Percentiles rank a stretch among this genome's conserved stretches.
Evolutionary conservation across 2,888 invertebrate genomes (phyloP).

Genomic region (Orthosia gracilis): DNA sequence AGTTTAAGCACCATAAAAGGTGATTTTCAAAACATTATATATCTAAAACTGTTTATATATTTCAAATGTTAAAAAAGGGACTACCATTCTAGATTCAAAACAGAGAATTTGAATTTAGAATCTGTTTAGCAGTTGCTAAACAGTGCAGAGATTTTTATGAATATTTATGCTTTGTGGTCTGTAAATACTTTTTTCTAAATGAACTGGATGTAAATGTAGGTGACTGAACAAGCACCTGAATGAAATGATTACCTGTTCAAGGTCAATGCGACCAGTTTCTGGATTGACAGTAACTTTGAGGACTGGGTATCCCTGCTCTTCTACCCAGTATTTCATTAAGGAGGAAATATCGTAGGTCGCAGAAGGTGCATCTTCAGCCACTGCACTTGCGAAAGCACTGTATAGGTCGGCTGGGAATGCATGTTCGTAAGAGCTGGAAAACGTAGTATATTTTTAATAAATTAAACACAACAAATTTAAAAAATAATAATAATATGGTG

Average conservation of each 20-base stretch:
- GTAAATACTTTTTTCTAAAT: neutral
- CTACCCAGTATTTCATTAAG: constrained; percentile 90
- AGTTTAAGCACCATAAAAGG: too few relatives aligned
- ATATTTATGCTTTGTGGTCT: too few relatives aligned
- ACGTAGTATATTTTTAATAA: neutral
- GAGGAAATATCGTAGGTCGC: constrained; percentile 70
- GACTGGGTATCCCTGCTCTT: constrained; percentile 92
- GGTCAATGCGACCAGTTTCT: constrained; percentile 73
- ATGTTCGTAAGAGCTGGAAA: constrained; percentile 78
- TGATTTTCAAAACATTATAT: too few relatives aligned
- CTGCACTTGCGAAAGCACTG: constrained; percentile 77
- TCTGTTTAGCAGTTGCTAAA: too few relatives aligned
- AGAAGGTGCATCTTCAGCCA: constrained; percentile 72
- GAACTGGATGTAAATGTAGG: neutral
- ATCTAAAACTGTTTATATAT: neutral
- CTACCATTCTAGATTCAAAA: too few relatives aligned
- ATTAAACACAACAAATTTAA: neutral
- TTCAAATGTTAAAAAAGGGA: neutral
- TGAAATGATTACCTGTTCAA: constrained; percentile 77
- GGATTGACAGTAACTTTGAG: constrained; percentile 87
- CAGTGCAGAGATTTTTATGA: too few relatives aligned
- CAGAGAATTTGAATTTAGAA: too few relatives aligned
- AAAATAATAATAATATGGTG: neutral
- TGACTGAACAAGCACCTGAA: neutral
- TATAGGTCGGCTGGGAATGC: constrained; percentile 83